These are phyloP conservation scores for Rhyacichthys aspro DNA, from an alignment of 2,797 vertebrate genomes.

Conservation along the genomic window DNA sequence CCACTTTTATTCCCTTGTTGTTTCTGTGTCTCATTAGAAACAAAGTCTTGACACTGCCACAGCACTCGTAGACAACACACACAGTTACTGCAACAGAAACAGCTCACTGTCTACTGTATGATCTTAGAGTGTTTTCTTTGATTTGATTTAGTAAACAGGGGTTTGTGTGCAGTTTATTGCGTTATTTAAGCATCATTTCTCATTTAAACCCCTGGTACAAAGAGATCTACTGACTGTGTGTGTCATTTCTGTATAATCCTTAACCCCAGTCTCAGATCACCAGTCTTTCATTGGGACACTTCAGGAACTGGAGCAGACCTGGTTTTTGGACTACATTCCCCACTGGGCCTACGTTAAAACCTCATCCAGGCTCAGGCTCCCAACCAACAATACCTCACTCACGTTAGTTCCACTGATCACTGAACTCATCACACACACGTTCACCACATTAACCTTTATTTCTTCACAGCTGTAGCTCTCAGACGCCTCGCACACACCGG, in stretches of 20 bases:
- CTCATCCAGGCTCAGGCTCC: slow-evolving; percentile 64
- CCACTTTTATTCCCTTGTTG: too few relatives aligned
- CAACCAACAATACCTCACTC: slow-evolving; percentile 63
- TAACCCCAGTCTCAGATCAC: slow-evolving; percentile 68
- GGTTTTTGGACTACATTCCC: slow-evolving; percentile 67
- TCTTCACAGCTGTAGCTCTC: slow-evolving; percentile 51
- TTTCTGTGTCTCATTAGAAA: too few relatives aligned
- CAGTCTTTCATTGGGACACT: slow-evolving; percentile 72
- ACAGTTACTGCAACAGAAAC: too few relatives aligned
- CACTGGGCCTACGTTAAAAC: slow-evolving; percentile 71
- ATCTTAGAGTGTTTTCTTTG: too few relatives aligned
- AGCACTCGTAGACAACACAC: too few relatives aligned
- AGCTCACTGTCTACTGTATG: too few relatives aligned
- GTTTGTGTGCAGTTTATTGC: too few relatives aligned
- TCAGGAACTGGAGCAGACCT: slow-evolving; percentile 72
- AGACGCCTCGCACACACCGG: slow-evolving; percentile 26
- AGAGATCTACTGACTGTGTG: too few relatives aligned
- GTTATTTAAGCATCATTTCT: too few relatives aligned
- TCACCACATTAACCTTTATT: slow-evolving; percentile 9
- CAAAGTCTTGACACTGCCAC: too few relatives aligned
- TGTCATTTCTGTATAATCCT: slow-evolving; percentile 30
- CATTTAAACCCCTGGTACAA: not conserved
- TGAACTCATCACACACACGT: slow-evolving; percentile 1
- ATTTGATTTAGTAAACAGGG: too few relatives aligned
- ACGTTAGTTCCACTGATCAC: slow-evolving; percentile 38